A percentile compares a stretch with the other conserved stretches of the same genome.
Conservation (phyloP, 2,888 invertebrate species). For the Torymus tubicola region DNA sequence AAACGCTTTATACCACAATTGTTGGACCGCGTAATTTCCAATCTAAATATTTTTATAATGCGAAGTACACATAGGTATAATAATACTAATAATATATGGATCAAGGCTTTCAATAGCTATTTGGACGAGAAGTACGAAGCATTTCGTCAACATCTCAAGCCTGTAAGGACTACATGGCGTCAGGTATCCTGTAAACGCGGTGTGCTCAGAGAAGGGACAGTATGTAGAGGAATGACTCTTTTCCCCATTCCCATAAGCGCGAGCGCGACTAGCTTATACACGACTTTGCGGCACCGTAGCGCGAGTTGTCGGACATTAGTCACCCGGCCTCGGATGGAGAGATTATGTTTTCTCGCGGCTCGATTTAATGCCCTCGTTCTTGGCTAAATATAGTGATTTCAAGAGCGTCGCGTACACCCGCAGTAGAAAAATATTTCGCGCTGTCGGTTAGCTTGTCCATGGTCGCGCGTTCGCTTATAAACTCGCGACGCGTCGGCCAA, state of each 20-base stretch:
- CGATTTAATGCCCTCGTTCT: constrained; percentile 49
- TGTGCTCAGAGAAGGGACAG: too few species aligned
- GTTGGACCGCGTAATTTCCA: too few species aligned
- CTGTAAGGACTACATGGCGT: too few species aligned
- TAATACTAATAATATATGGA: too few species aligned
- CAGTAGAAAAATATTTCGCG: constrained; percentile 6
- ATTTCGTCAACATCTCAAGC: too few species aligned
- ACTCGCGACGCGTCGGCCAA: constrained; percentile 1
- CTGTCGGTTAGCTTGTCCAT: too few species aligned
- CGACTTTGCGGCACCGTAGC: constrained; percentile 9
- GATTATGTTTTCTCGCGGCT: constrained; percentile 42
- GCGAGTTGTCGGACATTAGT: constrained; percentile 39
- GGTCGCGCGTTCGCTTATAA: constrained; percentile 8
- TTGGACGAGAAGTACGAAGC: too few species aligned
- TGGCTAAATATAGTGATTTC: constrained; percentile 39
- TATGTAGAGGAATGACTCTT: constrained; percentile 6
- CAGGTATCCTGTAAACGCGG: too few species aligned
- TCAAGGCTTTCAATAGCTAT: too few species aligned
- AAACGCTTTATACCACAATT: too few species aligned
- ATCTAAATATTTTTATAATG: too few species aligned
- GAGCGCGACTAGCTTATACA: not conserved
- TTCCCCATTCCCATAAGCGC: constrained; percentile 18
- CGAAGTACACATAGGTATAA: too few species aligned
- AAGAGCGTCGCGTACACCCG: not conserved
- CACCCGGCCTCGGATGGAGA: constrained; percentile 14